A percentile compares a stretch with the other conserved stretches of the same genome.
Evolutionary conservation across 2,113 vertebrate genomes (phyloP).

Genomic region (Notarius lentiginosus): DNA sequence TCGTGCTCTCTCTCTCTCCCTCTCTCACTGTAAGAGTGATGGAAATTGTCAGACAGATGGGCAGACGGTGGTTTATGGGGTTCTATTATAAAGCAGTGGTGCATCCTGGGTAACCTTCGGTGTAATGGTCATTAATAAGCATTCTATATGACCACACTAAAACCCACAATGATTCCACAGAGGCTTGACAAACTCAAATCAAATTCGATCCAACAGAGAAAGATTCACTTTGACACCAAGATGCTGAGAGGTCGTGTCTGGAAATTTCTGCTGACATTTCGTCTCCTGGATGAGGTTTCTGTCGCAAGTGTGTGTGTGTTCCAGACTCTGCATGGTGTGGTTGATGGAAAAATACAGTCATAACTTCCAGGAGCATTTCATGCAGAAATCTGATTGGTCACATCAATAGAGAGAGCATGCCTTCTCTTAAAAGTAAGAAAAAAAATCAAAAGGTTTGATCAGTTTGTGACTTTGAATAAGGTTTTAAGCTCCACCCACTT

Average conservation of each 20-base stretch:
- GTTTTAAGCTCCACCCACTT: not conserved
- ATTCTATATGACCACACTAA: conserved; percentile 43
- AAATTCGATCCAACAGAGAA: not conserved
- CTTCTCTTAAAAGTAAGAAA: not conserved
- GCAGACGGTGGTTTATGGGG: conserved; percentile 37
- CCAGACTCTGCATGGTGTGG: not conserved
- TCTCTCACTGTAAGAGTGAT: conserved; percentile 35
- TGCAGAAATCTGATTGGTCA: not conserved
- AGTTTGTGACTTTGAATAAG: not conserved
- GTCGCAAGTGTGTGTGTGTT: not conserved
- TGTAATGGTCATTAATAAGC: conserved; percentile 43
- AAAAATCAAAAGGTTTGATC: not conserved
- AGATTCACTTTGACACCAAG: not conserved
- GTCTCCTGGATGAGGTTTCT: not conserved
- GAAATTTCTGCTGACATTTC: not conserved
- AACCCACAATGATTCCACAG: conserved; percentile 19
- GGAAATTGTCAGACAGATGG: conserved; percentile 43
- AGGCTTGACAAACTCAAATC: conserved; percentile 5
- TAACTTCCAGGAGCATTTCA: not conserved
- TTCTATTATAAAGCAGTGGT: conserved; percentile 27
- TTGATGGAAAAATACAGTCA: not conserved
- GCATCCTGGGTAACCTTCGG: conserved; percentile 49
- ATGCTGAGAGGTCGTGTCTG: too few relatives aligned
- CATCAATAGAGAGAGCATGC: not conserved
- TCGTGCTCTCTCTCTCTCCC: not conserved